Percentiles rank a stretch among this genome's conserved stretches.
Conservation (phyloP, 2,888 invertebrate genomes). For the Cataglyphis cursor region DNA sequence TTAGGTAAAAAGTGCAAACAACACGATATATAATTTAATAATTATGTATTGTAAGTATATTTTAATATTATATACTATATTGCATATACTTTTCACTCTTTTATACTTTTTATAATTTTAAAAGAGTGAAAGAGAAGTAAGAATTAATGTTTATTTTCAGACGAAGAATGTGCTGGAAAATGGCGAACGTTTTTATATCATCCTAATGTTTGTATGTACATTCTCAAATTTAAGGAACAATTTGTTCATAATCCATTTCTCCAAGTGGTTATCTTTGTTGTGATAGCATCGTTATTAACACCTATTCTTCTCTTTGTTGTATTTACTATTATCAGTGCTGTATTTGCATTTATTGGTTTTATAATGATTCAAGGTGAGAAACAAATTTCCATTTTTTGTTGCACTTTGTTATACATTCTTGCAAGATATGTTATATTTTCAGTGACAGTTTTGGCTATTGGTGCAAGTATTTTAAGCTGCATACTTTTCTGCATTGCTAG, state of each 20-base stretch:
- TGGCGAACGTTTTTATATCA: slow-evolving; percentile 9
- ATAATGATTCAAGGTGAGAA: slow-evolving; percentile 74
- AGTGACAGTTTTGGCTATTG: slow-evolving; percentile 68
- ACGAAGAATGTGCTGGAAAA: not conserved
- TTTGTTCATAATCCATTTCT: slow-evolving; percentile 57
- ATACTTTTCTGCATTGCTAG: slow-evolving; percentile 64
- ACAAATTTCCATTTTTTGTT: not conserved
- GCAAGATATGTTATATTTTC: slow-evolving; percentile 19
- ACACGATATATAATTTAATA: slow-evolving; percentile 18
- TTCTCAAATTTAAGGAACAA: slow-evolving; percentile 35
- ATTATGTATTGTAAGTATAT: slow-evolving; percentile 37
- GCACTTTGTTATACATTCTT: not conserved
- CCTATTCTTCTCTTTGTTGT: slow-evolving; percentile 70
- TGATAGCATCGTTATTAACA: slow-evolving; percentile 52
- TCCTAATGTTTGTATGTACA: not conserved
- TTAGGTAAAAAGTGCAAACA: slow-evolving; percentile 6
- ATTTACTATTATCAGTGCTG: slow-evolving; percentile 70
- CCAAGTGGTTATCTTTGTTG: slow-evolving; percentile 52
- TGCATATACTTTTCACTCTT: not conserved
- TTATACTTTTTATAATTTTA: not conserved
- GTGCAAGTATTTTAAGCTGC: slow-evolving; percentile 65
- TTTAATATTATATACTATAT: not conserved
- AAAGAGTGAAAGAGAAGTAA: not conserved
- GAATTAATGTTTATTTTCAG: slow-evolving; percentile 10
- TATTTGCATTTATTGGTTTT: slow-evolving; percentile 71